Evolutionary conservation across 2,113 vertebrate genomes (phyloP).

Genomic region (Naja naja): DNA sequence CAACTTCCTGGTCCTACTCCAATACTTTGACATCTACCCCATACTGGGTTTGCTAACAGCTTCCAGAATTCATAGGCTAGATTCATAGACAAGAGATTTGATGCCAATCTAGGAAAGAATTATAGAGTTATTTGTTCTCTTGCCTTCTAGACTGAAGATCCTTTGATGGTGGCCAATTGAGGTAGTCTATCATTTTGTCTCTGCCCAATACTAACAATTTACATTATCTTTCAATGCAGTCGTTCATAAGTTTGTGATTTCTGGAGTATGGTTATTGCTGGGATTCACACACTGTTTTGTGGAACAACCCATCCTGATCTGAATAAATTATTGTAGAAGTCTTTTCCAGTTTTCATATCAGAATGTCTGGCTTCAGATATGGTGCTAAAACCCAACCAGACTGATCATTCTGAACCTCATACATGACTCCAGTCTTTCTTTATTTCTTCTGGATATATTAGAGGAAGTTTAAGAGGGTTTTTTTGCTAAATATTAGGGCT

Average conservation of each 20-base stretch:
- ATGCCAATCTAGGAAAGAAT: background rate
- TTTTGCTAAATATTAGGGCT: background rate
- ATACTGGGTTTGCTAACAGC: background rate
- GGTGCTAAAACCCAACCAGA: background rate
- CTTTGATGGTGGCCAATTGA: background rate
- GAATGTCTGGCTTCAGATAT: background rate
- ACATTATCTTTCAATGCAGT: background rate
- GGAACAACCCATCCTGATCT: background rate
- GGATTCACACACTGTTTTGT: background rate
- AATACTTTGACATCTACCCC: background rate
- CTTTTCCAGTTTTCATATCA: background rate
- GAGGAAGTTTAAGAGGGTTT: background rate
- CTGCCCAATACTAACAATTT: background rate
- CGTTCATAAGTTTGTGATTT: background rate
- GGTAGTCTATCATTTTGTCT: background rate
- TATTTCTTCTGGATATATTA: background rate
- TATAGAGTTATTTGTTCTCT: background rate
- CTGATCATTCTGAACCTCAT: background rate
- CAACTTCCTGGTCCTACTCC: background rate
- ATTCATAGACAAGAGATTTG: background rate
- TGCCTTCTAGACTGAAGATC: background rate
- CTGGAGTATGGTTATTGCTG: background rate
- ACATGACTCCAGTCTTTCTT: background rate
- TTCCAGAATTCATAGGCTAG: background rate
- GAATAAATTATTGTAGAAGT: background rate